These are phyloP conservation scores for Andricus grossulariae DNA, from an alignment of 1,140 invertebrate species.

Conservation along the genomic window DNA sequence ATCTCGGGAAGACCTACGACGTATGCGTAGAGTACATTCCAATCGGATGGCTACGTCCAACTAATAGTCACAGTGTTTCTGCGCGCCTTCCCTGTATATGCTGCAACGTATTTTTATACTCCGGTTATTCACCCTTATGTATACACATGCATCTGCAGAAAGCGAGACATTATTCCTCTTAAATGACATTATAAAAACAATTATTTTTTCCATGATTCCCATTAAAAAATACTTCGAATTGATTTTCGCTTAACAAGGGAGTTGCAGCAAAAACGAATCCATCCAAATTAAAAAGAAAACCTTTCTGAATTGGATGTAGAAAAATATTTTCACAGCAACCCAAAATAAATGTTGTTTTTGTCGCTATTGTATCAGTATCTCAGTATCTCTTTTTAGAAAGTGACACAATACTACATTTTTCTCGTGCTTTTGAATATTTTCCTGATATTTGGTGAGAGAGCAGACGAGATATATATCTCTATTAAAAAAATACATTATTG, in stretches of 20 bases:
- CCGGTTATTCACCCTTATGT: constrained; percentile 74
- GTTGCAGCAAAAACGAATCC: no score
- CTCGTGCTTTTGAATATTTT: background rate
- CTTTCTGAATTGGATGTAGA: no score
- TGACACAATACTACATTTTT: constrained; percentile 11
- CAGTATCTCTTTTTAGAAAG: background rate
- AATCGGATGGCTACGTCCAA: constrained; percentile 65
- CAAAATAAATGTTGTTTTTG: background rate
- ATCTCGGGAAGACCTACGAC: constrained; percentile 61
- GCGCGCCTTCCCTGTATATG: constrained; percentile 38
- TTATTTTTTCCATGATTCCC: no score
- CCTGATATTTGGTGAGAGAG: constrained; percentile 17
- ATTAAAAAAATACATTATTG: constrained; percentile 33
- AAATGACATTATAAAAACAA: no score
- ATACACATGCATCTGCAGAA: constrained; percentile 70
- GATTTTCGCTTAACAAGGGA: no score
- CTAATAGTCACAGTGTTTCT: constrained; percentile 43
- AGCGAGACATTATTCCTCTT: constrained; percentile 36
- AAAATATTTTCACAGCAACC: no score
- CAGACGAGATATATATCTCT: constrained; percentile 5
- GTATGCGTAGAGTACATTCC: constrained; percentile 68
- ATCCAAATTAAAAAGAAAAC: no score
- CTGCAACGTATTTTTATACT: constrained; percentile 71
- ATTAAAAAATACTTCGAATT: no score
- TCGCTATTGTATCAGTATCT: background rate